A percentile compares a stretch with the other conserved stretches of the same genome.
Conservation (phyloP, 2,888 invertebrate genomes). For the Acleris emargana region DNA sequence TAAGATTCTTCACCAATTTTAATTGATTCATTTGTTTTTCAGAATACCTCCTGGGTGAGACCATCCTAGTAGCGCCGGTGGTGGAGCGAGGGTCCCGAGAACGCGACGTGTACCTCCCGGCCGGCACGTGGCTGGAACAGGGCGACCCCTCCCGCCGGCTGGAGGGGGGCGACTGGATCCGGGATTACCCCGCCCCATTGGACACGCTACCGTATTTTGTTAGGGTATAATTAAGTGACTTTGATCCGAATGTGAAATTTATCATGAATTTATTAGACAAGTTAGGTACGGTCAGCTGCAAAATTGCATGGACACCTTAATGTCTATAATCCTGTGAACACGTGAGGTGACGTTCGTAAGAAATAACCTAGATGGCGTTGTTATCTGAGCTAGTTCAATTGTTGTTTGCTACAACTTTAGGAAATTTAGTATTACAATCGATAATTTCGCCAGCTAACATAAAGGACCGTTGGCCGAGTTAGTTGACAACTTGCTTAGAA, state of each 20-base stretch:
- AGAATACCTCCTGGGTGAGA: constrained; percentile 89
- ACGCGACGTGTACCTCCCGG: constrained; percentile 87
- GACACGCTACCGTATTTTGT: constrained; percentile 85
- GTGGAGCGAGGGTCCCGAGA: constrained; percentile 77
- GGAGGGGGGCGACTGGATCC: constrained; percentile 77
- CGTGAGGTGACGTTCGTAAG: too few relatives aligned
- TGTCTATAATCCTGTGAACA: too few relatives aligned
- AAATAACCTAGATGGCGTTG: too few relatives aligned
- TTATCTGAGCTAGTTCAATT: too few relatives aligned
- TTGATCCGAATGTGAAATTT: neutral
- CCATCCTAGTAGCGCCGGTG: constrained; percentile 88
- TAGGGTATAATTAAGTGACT: constrained; percentile 13
- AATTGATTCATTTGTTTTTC: constrained; percentile 38
- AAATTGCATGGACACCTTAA: too few relatives aligned
- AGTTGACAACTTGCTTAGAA: too few relatives aligned
- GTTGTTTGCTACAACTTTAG: too few relatives aligned
- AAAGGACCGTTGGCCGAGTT: too few relatives aligned
- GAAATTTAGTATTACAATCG: too few relatives aligned
- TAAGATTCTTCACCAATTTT: too few relatives aligned
- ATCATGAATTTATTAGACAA: neutral
- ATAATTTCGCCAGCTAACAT: too few relatives aligned
- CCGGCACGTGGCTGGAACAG: constrained; percentile 85
- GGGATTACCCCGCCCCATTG: constrained; percentile 84
- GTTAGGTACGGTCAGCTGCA: too few relatives aligned
- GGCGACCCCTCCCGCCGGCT: constrained; percentile 51